Evolutionary conservation across 2,113 vertebrate species (phyloP), one percentile per base, ranked within the genome.

Genomic region (Ailurus styani): DNA sequence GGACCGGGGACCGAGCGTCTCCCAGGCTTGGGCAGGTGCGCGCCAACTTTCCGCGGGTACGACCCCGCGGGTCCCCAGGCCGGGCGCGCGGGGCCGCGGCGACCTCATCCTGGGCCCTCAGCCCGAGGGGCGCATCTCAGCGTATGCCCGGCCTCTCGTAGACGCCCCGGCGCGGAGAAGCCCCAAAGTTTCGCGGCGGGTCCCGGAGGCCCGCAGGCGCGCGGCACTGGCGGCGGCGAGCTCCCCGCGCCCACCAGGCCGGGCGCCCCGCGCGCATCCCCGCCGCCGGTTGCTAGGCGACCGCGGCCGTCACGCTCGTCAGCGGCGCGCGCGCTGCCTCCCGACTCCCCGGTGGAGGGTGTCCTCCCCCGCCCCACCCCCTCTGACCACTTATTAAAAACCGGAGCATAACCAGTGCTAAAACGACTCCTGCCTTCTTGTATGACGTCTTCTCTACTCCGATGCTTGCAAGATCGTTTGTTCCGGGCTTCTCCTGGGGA

Each of bases 241-340:
- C 77, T 52, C 70, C 29, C 45, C 0, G 75, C 23, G 50, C 93
- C 73, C 96, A 75, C 91, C 90, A 31, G 7, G 73, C 83, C 5
- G 1, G 62, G 90, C 50, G 73, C 85, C 87, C 52, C 0, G 34
- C 31, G 60, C 72, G 88, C 96, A 87, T 85, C 95, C 93, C 68
- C 64, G 83, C 62, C 42, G 55, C 93, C 37, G 10, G 98, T 98
- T 98, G 98, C 98, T 97, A 98, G 86, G 98, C 87, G 91, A 98
- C 98, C 84, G 27, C 21, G 82, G 96, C 95, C 66, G 82, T 82
- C 93, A 70, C 3, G 78, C 93, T 92, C 73, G 1, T 79, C 75
- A 40, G 93, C n/a, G 2, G 89, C 50, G 52, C 64, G 93, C 54
- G 45, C 85, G 54, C 98, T 50, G 78, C 87, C 96, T 91, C 66